Evolutionary conservation across 2,797 vertebrate genomes (phyloP), one percentile per base, ranked within the genome.

Genomic region (Cheirogaleus major): DNA sequence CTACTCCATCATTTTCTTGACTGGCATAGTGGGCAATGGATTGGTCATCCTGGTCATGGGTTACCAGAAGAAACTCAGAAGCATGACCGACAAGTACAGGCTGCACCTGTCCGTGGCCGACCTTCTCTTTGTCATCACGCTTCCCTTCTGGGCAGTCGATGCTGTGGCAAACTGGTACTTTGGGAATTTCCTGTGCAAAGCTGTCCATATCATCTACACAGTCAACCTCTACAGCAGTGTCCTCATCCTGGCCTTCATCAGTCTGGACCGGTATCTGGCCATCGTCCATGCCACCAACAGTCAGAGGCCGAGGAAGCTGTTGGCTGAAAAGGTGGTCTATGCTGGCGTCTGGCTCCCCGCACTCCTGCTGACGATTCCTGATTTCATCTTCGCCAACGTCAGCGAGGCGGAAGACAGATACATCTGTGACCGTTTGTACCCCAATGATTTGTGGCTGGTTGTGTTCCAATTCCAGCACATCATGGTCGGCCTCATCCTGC

Each of bases 201-300:
- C 99, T 0, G 99, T 99, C 95, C 99, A 99, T 93, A 98, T 99
- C 98, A 99, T 99, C 98, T 99, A 99, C 98, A 99, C 99, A 0
- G 98, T 99, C 97, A 99, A 99, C 98, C 98, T 99, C 91, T 99
- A 99, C 86, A 99, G 99, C 98, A 99, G 99, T 7, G 99, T 99
- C 76, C 97, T 99, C 84, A 99, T 99, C 97, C 98, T 99, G 98
- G 99, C 99, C 83, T 99, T 99, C 96, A 99, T 99, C 98, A 99
- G 99, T 81, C 97, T 99, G 55, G 99, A 99, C 97, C 98, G 99
- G 7, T 99, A 99, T 98, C 95, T 99, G 96, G 99, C 99, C 0
- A 99, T 99, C 5, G 99, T 99, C 35, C 99, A 99, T 0, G 99
- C 99, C 93, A 99, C 99, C 95, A 99, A 99, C 98, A 99, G 99